Conservation (phyloP, 2,113 vertebrate species). For the Scomber japonicus region DNA sequence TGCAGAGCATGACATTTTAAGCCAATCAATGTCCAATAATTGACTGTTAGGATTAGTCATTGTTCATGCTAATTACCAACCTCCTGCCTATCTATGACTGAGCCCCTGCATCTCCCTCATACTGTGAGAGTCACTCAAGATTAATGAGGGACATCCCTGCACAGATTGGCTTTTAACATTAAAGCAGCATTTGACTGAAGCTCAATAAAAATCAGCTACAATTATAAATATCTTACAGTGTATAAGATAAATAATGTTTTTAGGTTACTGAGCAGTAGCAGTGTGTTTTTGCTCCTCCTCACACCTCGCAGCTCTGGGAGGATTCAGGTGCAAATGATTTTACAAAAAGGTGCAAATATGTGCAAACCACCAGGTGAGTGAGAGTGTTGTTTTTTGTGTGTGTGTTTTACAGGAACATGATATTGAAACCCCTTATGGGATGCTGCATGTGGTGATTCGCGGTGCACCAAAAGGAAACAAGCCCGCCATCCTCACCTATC, state of each 20-base stretch:
- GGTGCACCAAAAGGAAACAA: slow-evolving; percentile 96
- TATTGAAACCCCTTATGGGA: slow-evolving; percentile 95
- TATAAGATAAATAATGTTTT: too few relatives aligned
- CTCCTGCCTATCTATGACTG: too few relatives aligned
- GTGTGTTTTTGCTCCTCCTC: neutral
- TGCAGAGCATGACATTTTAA: neutral
- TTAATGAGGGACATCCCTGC: neutral
- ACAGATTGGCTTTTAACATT: neutral
- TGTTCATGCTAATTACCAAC: neutral
- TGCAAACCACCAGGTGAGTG: slow-evolving; percentile 25
- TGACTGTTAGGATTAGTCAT: neutral
- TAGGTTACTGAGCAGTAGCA: neutral
- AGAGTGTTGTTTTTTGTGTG: slow-evolving; percentile 70
- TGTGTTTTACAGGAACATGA: slow-evolving; percentile 91
- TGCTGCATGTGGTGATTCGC: slow-evolving; percentile 96
- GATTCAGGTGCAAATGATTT: neutral
- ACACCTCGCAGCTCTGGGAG: neutral
- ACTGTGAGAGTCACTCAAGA: neutral
- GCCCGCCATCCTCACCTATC: slow-evolving; percentile 96
- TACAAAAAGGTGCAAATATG: neutral
- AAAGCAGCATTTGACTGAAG: neutral
- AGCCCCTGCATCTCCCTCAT: neutral
- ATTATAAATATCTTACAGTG: neutral
- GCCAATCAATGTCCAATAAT: neutral
- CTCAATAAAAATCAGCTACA: neutral